These are phyloP conservation scores for Acleris emargana DNA, from an alignment of 2,888 invertebrate species.

Conservation along the genomic window DNA sequence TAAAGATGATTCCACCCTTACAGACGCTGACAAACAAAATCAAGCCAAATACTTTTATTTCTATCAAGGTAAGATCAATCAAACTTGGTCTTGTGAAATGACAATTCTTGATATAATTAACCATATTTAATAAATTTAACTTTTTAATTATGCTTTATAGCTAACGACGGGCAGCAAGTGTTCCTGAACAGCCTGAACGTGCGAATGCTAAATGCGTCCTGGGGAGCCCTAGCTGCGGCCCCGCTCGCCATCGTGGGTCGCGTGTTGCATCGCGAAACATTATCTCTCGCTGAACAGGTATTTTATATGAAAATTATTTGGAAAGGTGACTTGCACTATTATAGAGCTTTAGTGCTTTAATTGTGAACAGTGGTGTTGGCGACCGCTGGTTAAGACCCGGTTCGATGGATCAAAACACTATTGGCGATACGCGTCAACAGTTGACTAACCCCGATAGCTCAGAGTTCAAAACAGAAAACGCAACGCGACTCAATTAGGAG, in stretches of 20 bases:
- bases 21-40: slow-evolving; percentile 69
- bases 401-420: too few species aligned
- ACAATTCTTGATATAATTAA: too few species aligned
- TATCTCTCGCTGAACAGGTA: slow-evolving; percentile 89
- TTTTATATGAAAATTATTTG: not conserved
- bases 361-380: too few species aligned
- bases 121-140: too few species aligned
- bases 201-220: slow-evolving; percentile 93
- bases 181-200: slow-evolving; percentile 96
- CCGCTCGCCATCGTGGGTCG: slow-evolving; percentile 89
- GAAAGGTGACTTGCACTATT: too few species aligned
- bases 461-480: too few species aligned
- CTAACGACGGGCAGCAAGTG: slow-evolving; percentile 95
- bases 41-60: slow-evolving; percentile 88
- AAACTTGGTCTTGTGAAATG: too few species aligned
- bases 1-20: slow-evolving; percentile 52
- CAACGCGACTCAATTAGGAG: too few species aligned
- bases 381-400: too few species aligned
- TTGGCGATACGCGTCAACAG: too few species aligned
- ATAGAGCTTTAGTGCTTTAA: too few species aligned
- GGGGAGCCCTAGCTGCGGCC: slow-evolving; percentile 91
- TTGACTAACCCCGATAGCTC: too few species aligned
- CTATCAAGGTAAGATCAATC: slow-evolving; percentile 87
- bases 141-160: slow-evolving; percentile 64
- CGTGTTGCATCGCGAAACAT: slow-evolving; percentile 94